Conservation (phyloP, 2,797 vertebrate genomes). For the Malurus splendens region DNA sequence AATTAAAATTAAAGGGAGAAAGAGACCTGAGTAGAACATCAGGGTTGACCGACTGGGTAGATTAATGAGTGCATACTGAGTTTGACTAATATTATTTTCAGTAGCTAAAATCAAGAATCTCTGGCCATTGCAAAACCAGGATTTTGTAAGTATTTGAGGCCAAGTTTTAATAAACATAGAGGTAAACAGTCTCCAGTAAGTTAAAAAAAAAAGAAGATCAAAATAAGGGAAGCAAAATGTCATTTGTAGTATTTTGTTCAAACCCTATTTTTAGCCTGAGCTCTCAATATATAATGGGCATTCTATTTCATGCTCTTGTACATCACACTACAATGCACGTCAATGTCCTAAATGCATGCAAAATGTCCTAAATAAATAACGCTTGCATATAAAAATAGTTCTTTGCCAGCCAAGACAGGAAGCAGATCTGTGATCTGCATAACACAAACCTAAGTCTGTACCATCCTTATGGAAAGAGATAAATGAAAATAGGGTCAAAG, state of each 20-base stretch:
- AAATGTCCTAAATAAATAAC: not conserved
- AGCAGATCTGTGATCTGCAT: not conserved
- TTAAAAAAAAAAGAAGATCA: not conserved
- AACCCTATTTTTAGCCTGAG: not conserved
- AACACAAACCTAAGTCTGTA: not conserved
- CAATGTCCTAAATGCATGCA: not conserved
- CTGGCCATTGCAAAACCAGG: not conserved
- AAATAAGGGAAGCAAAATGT: not conserved
- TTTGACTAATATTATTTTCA: not conserved
- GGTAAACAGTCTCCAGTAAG: not conserved
- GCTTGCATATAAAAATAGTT: not conserved
- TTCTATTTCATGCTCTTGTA: not conserved
- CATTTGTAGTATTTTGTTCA: not conserved
- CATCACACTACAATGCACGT: accelerated
- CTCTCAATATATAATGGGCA: not conserved
- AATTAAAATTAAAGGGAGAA: not conserved
- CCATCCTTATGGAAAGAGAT: not conserved
- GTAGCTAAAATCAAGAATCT: not conserved
- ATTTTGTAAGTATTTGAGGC: not conserved
- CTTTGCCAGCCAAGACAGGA: not conserved
- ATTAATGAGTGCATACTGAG: not conserved
- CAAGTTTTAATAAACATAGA: not conserved
- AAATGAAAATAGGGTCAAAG: not conserved
- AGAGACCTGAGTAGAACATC: not conserved
- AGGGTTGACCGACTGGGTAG: not conserved